Base-by-base conservation (phyloP, 2,888 invertebrate species). In the Leptopilina drosophilae region DNA sequence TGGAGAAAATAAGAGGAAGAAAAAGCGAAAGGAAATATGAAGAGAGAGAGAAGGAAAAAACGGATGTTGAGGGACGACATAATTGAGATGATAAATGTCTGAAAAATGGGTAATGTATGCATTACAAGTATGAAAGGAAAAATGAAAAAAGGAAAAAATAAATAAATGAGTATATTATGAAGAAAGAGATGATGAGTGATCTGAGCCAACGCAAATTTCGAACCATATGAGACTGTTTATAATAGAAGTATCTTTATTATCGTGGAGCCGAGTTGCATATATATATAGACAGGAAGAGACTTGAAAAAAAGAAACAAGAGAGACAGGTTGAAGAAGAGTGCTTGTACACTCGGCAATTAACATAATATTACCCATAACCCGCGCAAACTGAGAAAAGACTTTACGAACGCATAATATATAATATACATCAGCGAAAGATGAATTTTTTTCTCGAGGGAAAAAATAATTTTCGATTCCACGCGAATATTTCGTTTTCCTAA, bases 201-300 rank as follows among this genome's bases (percentile, higher is more conserved):
- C 53, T 53, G 20, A 26, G 7, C 20, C 66, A 46, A 46, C 46
- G 14, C 6, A 69, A 69, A 69, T 69, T 69, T 53, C 49, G 12
- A 69, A 14, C 69, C 11, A 49, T 42, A 42, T 49, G n/a, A 53
- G 26, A 56, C 53, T 69, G 49, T 49, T 65, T 65, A 66, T 46
- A 86, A 82, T 80, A 81, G 80, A 81, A 80, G 87, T 86, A 87
- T 87, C 87, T 88, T 86, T 88, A 88, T 89, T 87, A 87, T 33
- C 56, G 2, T 62, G 62, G 26, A 5, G 46, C 15, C 15, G 69
- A 14, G 26, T 14, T 33, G 69, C 53, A 26, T 26, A 14, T 49
- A 14, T 49, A 7, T 49, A 49, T 49, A 49, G 11, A 49, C 53
- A 78, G 64, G 64, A 65, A 64, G 75, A 77, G 67, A 62, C 14